Percentiles rank a stretch among this genome's conserved stretches.
Evolutionary conservation across 2,888 invertebrate species (phyloP).

Genomic region (Aleiodes leptofemur): DNA sequence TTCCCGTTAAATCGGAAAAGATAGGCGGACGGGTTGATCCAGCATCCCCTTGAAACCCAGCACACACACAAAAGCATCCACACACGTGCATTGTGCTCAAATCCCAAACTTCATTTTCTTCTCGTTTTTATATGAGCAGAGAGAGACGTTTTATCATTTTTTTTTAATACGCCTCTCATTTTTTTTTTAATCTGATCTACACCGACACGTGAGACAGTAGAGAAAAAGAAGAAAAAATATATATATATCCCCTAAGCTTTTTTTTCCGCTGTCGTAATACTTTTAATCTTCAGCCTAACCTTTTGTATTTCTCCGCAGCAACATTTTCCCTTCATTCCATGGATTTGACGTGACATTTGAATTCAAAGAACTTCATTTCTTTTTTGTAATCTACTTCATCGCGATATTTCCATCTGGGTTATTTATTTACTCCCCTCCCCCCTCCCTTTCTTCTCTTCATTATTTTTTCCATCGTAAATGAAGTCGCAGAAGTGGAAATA

Average conservation of each 20-base stretch:
- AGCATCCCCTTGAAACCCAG: neutral
- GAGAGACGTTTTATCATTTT: constrained; percentile 11
- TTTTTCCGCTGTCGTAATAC: constrained; percentile 16
- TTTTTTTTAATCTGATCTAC: constrained; percentile 33
- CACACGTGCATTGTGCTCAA: constrained; percentile 21
- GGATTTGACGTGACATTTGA: constrained; percentile 23
- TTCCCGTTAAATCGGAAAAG: constrained; percentile 42
- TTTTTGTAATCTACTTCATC: constrained; percentile 2
- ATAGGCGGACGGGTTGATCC: constrained; percentile 37
- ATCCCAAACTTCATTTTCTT: constrained; percentile 34
- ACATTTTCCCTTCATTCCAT: neutral
- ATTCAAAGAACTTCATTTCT: constrained; percentile 18
- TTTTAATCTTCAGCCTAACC: constrained; percentile 34
- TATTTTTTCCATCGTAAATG: constrained; percentile 29
- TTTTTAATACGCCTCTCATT: neutral
- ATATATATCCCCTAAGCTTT: neutral
- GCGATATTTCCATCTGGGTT: neutral
- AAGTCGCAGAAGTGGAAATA: neutral
- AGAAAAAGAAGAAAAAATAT: neutral
- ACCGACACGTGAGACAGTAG: neutral
- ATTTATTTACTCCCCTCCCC: neutral
- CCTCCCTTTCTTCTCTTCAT: constrained; percentile 15
- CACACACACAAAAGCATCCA: constrained; percentile 3
- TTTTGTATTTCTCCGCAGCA: neutral
- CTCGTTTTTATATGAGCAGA: neutral